phyloP scores from a whole-genome alignment of 2,797 vertebrate genomes.

The Austrolebias charrua region DNA sequence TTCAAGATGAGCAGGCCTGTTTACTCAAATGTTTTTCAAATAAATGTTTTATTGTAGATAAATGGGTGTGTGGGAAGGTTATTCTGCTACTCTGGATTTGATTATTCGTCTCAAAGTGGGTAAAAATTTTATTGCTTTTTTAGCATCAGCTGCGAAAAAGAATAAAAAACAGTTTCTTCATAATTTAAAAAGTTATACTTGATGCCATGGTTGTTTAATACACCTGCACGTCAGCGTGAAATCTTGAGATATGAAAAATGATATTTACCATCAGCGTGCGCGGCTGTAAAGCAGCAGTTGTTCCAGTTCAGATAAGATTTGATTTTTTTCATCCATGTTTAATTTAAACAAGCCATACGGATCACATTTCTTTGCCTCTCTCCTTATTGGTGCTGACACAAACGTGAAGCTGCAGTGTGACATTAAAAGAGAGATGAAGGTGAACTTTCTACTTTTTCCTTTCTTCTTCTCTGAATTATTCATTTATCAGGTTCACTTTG shows the following conservation, averaged over 20 bases:
- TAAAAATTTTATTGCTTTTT: too few relatives aligned
- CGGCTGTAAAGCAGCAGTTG: neutral
- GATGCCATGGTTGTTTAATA: too few relatives aligned
- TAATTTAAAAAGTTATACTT: too few relatives aligned
- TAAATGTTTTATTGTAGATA: too few relatives aligned
- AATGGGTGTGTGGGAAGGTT: too few relatives aligned
- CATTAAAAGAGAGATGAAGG: conserved; percentile 63
- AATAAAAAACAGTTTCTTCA: too few relatives aligned
- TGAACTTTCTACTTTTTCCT: conserved; percentile 34
- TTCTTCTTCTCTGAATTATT: conserved; percentile 55
- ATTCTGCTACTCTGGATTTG: too few relatives aligned
- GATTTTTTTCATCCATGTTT: neutral
- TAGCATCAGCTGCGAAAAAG: too few relatives aligned
- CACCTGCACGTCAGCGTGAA: too few relatives aligned
- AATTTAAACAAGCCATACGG: neutral
- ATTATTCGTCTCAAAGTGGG: too few relatives aligned
- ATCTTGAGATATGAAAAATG: neutral
- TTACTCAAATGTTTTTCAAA: too few relatives aligned
- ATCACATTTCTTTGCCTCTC: conserved; percentile 15
- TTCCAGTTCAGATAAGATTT: neutral
- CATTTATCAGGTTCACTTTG: conserved; percentile 50
- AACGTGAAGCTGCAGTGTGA: conserved; percentile 41
- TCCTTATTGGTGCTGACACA: conserved; percentile 34
- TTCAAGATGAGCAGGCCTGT: too few relatives aligned
- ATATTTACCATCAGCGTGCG: neutral